Conservation (phyloP, 2,888 invertebrate species). For the Hipparchia semele region DNA sequence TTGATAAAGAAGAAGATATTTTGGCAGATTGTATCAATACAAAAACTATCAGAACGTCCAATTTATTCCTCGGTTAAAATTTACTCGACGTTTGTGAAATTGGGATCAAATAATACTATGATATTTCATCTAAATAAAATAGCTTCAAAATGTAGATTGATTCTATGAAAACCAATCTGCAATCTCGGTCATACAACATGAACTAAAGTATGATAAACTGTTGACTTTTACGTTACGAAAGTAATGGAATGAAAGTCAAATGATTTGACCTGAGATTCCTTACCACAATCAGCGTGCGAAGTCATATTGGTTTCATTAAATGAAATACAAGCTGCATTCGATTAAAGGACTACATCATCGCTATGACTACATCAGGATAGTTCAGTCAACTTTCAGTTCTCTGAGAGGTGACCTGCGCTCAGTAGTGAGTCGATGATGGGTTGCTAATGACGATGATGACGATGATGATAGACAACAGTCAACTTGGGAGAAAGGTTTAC, state of each 20-base stretch:
- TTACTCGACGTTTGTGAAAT: too few species aligned
- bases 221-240: slow-evolving; percentile 32
- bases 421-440: too few species aligned
- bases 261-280: slow-evolving; percentile 74
- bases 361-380: slow-evolving; percentile 48
- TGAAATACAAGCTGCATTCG: slow-evolving; percentile 71
- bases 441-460: background rate
- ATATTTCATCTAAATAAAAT: background rate
- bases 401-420: too few species aligned
- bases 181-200: slow-evolving; percentile 30
- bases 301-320: slow-evolving; percentile 68
- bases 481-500: too few species aligned
- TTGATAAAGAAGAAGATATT: too few species aligned
- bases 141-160: background rate
- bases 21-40: too few species aligned
- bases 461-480: too few species aligned
- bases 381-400: slow-evolving; percentile 15
- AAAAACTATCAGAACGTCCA: too few species aligned
- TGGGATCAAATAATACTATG: too few species aligned
- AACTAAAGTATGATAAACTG: slow-evolving; percentile 36
- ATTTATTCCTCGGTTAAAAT: too few species aligned
- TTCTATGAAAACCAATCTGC: slow-evolving; percentile 21
- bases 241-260: slow-evolving; percentile 56
- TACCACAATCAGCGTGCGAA: slow-evolving; percentile 78
- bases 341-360: slow-evolving; percentile 64